phyloP scores from a whole-genome alignment of 2,888 invertebrate genomes.

The Dolichopus griseipennis region DNA sequence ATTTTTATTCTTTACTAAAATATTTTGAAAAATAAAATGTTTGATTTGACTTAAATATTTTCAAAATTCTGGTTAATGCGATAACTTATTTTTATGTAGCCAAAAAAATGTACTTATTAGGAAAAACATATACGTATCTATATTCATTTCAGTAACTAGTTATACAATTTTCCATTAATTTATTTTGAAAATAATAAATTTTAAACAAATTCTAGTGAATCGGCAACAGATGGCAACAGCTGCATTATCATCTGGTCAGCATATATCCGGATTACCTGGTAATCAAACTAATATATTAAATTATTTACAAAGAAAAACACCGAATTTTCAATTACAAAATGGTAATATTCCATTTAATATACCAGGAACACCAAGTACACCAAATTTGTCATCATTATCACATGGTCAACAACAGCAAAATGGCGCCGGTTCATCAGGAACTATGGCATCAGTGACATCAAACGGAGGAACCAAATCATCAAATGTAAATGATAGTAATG shows the following conservation, averaged over 20 bases:
- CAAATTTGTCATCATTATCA: neutral
- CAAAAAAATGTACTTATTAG: no score
- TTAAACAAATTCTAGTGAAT: neutral
- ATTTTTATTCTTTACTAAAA: no score
- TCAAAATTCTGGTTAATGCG: no score
- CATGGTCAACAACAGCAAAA: conserved; percentile 26
- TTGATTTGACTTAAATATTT: no score
- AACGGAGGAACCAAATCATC: conserved; percentile 18
- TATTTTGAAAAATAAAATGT: no score
- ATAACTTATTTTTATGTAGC: no score
- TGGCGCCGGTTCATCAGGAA: conserved; percentile 23
- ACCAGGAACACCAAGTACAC: conserved; percentile 18
- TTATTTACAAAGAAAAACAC: conserved; percentile 49
- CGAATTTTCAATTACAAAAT: neutral
- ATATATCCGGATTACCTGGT: conserved; percentile 9
- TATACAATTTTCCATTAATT: no score
- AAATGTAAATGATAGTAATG: conserved; percentile 19
- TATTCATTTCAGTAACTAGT: no score
- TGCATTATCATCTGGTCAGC: conserved; percentile 5
- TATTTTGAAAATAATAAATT: no score
- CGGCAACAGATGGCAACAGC: conserved; percentile 33
- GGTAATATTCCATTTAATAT: neutral
- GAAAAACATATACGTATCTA: no score
- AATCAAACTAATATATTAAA: conserved; percentile 53
- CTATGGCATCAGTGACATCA: conserved; percentile 20